Evolutionary conservation across 1,140 invertebrate species (phyloP).

Genomic region (Pemphigus obesinymphae): DNA sequence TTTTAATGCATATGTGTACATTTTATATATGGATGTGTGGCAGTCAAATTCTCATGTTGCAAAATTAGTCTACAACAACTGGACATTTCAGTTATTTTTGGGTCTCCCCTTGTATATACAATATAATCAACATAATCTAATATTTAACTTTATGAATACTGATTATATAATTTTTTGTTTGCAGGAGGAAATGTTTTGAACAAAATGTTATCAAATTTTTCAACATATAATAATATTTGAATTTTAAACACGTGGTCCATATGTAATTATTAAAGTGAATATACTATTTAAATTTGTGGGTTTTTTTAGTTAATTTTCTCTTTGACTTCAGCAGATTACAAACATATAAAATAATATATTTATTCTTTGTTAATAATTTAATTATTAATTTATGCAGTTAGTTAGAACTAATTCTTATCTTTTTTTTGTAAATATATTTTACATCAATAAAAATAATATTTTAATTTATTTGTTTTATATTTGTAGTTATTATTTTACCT

Average conservation of each 20-base stretch:
- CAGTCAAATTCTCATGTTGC: no score
- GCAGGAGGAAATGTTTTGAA: neutral
- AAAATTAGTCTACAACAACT: no score
- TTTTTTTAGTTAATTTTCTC: neutral
- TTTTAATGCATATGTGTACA: no score
- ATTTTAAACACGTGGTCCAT: neutral
- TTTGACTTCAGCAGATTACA: neutral
- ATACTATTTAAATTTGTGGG: neutral
- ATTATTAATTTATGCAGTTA: neutral
- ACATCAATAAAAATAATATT: neutral
- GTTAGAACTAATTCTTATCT: neutral
- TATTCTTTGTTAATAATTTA: constrained; percentile 3
- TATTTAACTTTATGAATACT: neutral
- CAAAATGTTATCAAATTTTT: neutral
- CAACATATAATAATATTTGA: neutral
- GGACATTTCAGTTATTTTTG: no score
- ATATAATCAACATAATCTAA: neutral
- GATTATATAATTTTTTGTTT: neutral
- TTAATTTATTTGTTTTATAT: neutral
- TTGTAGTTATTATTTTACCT: neutral
- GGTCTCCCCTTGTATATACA: no score
- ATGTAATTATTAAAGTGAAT: neutral
- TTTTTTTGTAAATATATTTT: constrained; percentile 2
- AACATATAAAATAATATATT: neutral
- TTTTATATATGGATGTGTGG: no score